These are phyloP conservation scores for Brachyalestes nurse DNA, from an alignment of 2,797 vertebrate genomes.

Conservation along the genomic window DNA sequence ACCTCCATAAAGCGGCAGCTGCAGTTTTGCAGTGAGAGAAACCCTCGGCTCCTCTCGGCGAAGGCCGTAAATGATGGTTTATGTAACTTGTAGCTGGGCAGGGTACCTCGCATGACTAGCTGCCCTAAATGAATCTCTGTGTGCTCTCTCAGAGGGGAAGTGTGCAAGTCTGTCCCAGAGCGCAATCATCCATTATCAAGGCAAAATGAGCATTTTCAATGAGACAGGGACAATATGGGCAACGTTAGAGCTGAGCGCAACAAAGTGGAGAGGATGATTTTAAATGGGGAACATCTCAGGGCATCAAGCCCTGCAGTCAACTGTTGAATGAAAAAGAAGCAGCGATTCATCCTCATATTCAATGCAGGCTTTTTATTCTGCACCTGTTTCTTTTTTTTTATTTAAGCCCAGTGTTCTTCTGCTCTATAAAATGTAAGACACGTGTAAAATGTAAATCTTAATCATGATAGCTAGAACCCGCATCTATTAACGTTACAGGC, in stretches of 20 bases:
- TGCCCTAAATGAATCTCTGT: conserved; percentile 45
- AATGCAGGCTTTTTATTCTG: background rate
- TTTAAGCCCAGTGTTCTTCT: background rate
- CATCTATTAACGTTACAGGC: too few relatives aligned
- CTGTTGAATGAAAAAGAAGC: conserved; percentile 34
- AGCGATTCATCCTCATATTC: conserved; percentile 28
- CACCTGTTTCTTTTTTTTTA: background rate
- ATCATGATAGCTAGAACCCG: too few relatives aligned
- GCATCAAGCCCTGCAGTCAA: conserved; percentile 22
- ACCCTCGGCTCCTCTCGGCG: conserved; percentile 8
- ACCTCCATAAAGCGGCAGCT: conserved; percentile 38
- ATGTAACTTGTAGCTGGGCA: conserved; percentile 44
- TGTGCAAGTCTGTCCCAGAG: conserved; percentile 48
- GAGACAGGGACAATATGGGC: conserved; percentile 31
- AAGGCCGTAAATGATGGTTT: conserved; percentile 43
- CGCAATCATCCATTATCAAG: conserved; percentile 50
- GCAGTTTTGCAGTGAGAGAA: too few relatives aligned
- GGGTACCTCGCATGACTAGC: conserved; percentile 49
- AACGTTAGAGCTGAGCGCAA: conserved; percentile 9
- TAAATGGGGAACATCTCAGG: conserved; percentile 26
- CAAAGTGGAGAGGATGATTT: conserved; percentile 21
- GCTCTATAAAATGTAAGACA: background rate
- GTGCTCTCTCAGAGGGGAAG: conserved; percentile 37
- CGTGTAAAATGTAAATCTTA: background rate
- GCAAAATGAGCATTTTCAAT: conserved; percentile 42